Conservation (phyloP, 2,888 invertebrate species). For the Phasia obesa region DNA sequence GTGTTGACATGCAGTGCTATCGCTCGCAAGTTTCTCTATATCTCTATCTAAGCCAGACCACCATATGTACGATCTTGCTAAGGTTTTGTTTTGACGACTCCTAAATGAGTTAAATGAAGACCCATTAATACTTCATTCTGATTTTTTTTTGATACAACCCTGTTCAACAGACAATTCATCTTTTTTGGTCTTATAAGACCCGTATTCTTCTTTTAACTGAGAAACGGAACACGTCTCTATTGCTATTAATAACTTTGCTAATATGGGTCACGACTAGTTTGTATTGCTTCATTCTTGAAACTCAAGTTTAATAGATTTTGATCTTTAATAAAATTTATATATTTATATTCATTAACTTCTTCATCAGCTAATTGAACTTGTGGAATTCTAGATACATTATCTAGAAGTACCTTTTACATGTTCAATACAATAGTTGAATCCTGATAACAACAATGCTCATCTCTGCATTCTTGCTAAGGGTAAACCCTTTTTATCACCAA, state of each 20-base stretch:
- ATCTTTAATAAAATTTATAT: neutral
- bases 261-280: slow-evolving; percentile 31
- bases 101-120: slow-evolving; percentile 51
- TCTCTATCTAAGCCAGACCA: too few species aligned
- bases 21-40: too few species aligned
- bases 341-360: neutral
- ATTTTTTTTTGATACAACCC: slow-evolving; percentile 57
- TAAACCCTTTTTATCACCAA: slow-evolving; percentile 62
- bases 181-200: slow-evolving; percentile 34
- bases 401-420: slow-evolving; percentile 56
- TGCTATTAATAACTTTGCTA: slow-evolving; percentile 41
- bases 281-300: slow-evolving; percentile 3
- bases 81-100: slow-evolving; percentile 43
- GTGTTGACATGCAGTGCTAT: too few species aligned
- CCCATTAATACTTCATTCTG: slow-evolving; percentile 15
- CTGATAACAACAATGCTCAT: slow-evolving; percentile 28
- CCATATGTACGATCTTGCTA: slow-evolving; percentile 38
- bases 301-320: slow-evolving; percentile 12
- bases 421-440: slow-evolving; percentile 66
- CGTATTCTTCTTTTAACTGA: slow-evolving; percentile 25
- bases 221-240: slow-evolving; percentile 26
- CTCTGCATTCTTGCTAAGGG: slow-evolving; percentile 29
- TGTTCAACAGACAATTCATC: slow-evolving; percentile 55
- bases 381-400: slow-evolving; percentile 41
- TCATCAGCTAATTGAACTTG: slow-evolving; percentile 11